These are phyloP conservation scores for Sturnus vulgaris DNA, from an alignment of 2,113 vertebrate genomes.

Conservation along the genomic window DNA sequence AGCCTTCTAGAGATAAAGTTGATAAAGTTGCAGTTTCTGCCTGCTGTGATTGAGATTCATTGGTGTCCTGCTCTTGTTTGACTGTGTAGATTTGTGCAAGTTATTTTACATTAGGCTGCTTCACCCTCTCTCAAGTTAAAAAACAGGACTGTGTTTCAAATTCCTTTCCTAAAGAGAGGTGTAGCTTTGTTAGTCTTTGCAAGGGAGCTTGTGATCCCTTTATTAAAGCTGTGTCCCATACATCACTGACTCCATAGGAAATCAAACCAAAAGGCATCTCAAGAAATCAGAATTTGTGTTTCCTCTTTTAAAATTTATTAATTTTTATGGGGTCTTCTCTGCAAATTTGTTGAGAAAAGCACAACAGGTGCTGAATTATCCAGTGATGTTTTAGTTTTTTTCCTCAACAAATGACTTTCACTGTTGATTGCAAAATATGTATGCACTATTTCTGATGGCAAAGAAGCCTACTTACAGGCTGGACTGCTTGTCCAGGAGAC, in stretches of 20 bases:
- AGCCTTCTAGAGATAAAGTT: not conserved
- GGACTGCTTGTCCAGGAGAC: not conserved
- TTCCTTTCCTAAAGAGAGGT: not conserved
- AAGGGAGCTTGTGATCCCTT: not conserved
- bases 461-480: not conserved
- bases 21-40: not conserved
- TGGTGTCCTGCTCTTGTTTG: not conserved
- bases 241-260: not conserved
- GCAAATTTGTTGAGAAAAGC: not conserved
- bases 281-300: not conserved
- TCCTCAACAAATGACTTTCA: not conserved
- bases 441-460: not conserved
- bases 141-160: not conserved
- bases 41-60: not conserved
- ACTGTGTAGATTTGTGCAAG: not conserved
- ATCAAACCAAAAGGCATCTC: not conserved
- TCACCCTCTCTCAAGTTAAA: accelerated
- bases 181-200: not conserved
- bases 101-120: not conserved
- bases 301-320: not conserved
- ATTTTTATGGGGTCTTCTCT: not conserved
- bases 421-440: not conserved
- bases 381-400: not conserved
- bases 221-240: not conserved
- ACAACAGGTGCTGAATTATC: not conserved